Base-by-base conservation (phyloP, 2,113 vertebrate genomes). In the Pangasianodon gigas region DNA sequence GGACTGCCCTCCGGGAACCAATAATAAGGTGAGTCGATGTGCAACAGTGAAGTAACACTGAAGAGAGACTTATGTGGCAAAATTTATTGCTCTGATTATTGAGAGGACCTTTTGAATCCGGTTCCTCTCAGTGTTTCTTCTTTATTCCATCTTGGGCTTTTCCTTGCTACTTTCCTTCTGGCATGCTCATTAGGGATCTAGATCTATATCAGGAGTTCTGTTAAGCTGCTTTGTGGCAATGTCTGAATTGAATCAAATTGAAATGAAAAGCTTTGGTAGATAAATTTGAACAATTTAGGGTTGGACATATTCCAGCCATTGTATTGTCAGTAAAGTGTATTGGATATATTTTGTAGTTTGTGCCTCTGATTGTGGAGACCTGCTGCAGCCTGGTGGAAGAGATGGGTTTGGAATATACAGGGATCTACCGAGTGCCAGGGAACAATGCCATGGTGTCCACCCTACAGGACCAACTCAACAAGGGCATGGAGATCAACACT, bases 381-480 rank as follows among this genome's bases (percentile, higher is more conserved):
- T 99, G 98, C 94, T 99, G 98, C 84, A 95, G 93, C 19, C 94
- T 98, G 87, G 98, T 99, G 92, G 98, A 99, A 92, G 95, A 96
- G 0, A 96, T 96, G 4, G 98, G 98, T 37, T 94, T 99, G 93
- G 98, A 99, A 90, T 98, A 98, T 94, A 98, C 97, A 0, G 98
- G 98, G 44, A 98, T 99, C 93, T 99, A 99, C 94, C 95, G 98
- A 0, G 98, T 99, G 41, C 98, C 98, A 0, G 98, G 98, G 16
- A 99, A 99, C 96, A 99, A 99, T 0, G 98, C 98, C 0, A 97
- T 98, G 93, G 98, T 99, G 90, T 97, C 97, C 91, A 97, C 96
- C 92, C 95, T 99, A 71, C 98, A 99, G 94, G 98, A 99, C 80
- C 97, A 99, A 91, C 97, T 99, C 90, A 98, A 99, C 95, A 98